A percentile compares a stretch with the other conserved stretches of the same genome.
phyloP scores from a whole-genome alignment of 2,888 invertebrate genomes.

The Antitype chi region DNA sequence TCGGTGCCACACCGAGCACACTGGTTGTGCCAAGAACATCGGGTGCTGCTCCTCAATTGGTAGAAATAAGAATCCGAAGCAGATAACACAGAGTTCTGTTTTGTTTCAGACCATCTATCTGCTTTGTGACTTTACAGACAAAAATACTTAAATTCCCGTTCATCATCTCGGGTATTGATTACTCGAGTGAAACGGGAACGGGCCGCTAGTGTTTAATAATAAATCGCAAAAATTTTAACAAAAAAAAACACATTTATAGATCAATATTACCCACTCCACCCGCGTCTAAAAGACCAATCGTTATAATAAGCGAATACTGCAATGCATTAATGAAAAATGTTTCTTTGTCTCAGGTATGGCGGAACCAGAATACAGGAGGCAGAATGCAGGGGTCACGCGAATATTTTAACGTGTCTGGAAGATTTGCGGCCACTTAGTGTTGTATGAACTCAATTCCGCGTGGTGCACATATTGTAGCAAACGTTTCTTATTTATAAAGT shows the following conservation, averaged over 20 bases:
- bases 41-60: neutral
- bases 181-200: neutral
- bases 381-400: conserved; percentile 68
- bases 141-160: neutral
- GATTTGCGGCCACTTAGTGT: conserved; percentile 55
- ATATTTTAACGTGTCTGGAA: conserved; percentile 59
- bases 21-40: neutral
- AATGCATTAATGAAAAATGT: conserved; percentile 27
- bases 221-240: neutral
- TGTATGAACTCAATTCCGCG: conserved; percentile 66
- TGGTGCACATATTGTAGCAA: conserved; percentile 60
- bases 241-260: neutral
- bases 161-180: neutral
- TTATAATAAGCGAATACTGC: neutral
- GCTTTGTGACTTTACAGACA: too few species aligned
- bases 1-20: neutral
- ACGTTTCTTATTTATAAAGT: conserved; percentile 47
- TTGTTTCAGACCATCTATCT: neutral
- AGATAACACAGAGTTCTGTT: neutral
- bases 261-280: too few species aligned
- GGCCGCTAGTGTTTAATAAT: neutral
- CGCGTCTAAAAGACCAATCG: too few species aligned
- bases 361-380: conserved; percentile 77
- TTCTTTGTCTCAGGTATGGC: conserved; percentile 84
- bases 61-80: neutral